Base-by-base conservation (phyloP, 30 jellyfish, hydroid and myxozoan species). In the Cassiopea xamachana region DNA sequence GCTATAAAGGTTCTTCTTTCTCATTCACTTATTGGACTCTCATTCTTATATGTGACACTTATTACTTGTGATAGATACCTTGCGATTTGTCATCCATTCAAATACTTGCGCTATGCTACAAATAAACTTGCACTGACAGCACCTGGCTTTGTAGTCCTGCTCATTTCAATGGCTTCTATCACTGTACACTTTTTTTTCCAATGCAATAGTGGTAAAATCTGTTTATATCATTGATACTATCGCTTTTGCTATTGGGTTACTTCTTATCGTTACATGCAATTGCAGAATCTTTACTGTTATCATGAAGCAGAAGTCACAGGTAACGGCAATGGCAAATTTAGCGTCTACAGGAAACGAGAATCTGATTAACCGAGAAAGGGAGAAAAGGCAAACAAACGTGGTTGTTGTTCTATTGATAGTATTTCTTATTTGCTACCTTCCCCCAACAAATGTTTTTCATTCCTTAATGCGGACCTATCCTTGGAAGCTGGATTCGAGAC, bases 31-130 rank as follows among this genome's bases (percentile, higher is more conserved):
- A 61, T 46, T 61, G 89, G 89, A 59, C 73, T 81, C 70, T 81
- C 89, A 0, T 81, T 64, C 8, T 7, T 6, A n/a, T 46, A 5
- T 17, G 19, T 75, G 14, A 69, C 64, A 6, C 69, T 46, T 6
- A 45, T 75, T 14, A 75, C 70, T 39, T 6, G 45, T 7, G 84
- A 46, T 39, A 75, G 84, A 75, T 75, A 75, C 69, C 18, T 46
- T 1, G 84, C 84, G 48, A 47, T 75, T 6, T 75, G 84, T 46
- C 84, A 75, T 27, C 81, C 81, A 14, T 16, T 19, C 55, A 19
- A 9, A 50, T 73, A 73, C 50, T 1, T 39, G 48, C 17, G 12
- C 19, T 55, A 73, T 10, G 81, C 81, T 14, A 73, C 51, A 17
- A 14, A 18, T 10, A 73, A 73, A 73, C 3, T 48, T 14, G 69